Evolutionary conservation across 2,797 vertebrate genomes (phyloP).

Genomic region (Fistularia commersonii): DNA sequence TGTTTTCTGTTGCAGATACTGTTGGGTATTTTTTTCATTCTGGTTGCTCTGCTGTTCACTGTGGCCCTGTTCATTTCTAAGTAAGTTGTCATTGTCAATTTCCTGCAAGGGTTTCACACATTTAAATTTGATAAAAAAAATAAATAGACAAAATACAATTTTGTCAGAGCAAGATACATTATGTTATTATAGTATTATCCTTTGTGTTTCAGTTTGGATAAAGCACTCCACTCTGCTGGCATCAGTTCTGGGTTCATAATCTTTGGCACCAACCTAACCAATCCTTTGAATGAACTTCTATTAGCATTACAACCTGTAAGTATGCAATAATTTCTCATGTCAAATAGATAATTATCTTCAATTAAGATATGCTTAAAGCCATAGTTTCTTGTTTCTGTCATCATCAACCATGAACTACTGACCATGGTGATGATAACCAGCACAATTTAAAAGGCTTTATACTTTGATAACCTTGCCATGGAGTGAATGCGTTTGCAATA

Average conservation of each 20-base stretch:
- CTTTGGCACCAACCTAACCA: slow-evolving; percentile 94
- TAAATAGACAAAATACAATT: no score
- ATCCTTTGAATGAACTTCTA: slow-evolving; percentile 95
- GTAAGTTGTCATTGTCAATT: slow-evolving; percentile 77
- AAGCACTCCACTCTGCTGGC: slow-evolving; percentile 96
- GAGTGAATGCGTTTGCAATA: slow-evolving; percentile 12
- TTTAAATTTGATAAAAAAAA: no score
- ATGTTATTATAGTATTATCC: background rate
- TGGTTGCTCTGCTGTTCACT: slow-evolving; percentile 91
- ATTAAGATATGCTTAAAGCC: slow-evolving; percentile 42
- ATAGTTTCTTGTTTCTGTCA: slow-evolving; percentile 35
- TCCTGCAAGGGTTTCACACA: no score
- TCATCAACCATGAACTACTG: slow-evolving; percentile 21
- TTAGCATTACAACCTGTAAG: slow-evolving; percentile 92
- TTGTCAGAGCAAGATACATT: no score
- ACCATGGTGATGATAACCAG: background rate
- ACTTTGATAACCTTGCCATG: slow-evolving; percentile 2
- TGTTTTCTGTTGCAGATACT: slow-evolving; percentile 78
- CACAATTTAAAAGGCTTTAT: slow-evolving; percentile 25
- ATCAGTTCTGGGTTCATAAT: slow-evolving; percentile 93
- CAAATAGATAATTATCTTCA: slow-evolving; percentile 33
- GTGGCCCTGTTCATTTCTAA: slow-evolving; percentile 95
- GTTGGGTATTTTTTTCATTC: slow-evolving; percentile 89
- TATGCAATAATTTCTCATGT: slow-evolving; percentile 50
- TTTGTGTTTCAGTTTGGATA: slow-evolving; percentile 85